Evolutionary conservation across 2,797 vertebrate genomes (phyloP).

Genomic region (Neostethus bicornis): DNA sequence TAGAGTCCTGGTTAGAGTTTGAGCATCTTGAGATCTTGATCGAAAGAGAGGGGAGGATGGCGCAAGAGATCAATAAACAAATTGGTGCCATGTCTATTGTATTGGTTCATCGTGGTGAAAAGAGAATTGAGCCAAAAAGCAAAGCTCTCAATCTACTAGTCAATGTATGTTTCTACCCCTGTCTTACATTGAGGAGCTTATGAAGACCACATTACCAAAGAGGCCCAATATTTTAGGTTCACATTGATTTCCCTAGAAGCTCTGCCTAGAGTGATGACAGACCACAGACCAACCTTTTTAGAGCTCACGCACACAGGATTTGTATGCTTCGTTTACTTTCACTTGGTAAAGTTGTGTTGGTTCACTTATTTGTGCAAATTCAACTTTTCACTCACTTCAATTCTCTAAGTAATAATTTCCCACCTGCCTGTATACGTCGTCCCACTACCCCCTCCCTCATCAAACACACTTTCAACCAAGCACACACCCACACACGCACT

Average conservation of each 20-base stretch:
- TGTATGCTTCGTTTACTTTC: conserved; percentile 38
- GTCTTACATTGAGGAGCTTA: conserved; percentile 22
- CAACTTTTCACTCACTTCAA: conserved; percentile 18
- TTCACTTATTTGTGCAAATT: conserved; percentile 20
- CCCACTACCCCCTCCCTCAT: no score
- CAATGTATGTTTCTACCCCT: no score
- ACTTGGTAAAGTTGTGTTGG: conserved; percentile 7
- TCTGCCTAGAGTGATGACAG: conserved; percentile 55
- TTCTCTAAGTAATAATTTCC: conserved; percentile 20
- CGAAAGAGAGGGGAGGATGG: no score
- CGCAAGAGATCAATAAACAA: no score
- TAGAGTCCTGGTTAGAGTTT: no score
- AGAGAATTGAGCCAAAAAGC: no score
- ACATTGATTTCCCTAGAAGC: conserved; percentile 32
- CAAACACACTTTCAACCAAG: conserved; percentile 35
- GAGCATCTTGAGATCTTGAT: no score
- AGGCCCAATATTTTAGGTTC: conserved; percentile 41
- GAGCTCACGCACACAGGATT: conserved; percentile 32
- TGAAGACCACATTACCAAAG: conserved; percentile 36
- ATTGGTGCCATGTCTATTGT: no score
- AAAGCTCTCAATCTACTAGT: no score
- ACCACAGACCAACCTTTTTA: conserved; percentile 58
- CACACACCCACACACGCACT: conserved; percentile 37
- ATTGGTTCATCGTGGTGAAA: no score
- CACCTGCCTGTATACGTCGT: conserved; percentile 65